Evolutionary conservation across 1,140 invertebrate genomes (phyloP).

Genomic region (Meloidogyne hapla): DNA sequence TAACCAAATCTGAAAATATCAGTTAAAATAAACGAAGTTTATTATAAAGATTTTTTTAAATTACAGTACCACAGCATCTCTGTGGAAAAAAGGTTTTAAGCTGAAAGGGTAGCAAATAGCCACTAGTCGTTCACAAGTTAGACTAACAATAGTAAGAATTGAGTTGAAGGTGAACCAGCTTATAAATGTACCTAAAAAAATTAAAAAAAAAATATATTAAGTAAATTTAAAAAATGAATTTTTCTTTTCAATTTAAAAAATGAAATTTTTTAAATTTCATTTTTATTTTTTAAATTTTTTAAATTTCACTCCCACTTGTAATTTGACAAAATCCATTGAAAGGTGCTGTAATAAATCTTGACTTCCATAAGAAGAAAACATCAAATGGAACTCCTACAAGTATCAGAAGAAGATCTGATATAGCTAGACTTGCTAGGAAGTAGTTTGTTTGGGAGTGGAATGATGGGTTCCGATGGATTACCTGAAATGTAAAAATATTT

Average conservation of each 20-base stretch:
- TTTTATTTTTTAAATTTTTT: no score
- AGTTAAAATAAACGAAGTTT: no score
- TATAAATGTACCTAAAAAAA: slow-evolving; percentile 48
- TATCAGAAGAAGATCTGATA: slow-evolving; percentile 84
- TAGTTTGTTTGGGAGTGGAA: slow-evolving; percentile 87
- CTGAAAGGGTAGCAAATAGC: slow-evolving; percentile 61
- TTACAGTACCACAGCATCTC: slow-evolving; percentile 25
- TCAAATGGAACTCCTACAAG: slow-evolving; percentile 68
- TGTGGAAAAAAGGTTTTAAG: slow-evolving; percentile 27
- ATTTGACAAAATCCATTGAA: slow-evolving; percentile 52
- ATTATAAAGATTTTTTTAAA: background rate
- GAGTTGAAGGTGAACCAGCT: slow-evolving; percentile 61
- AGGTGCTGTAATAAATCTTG: slow-evolving; percentile 7
- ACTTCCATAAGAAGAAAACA: slow-evolving; percentile 41
- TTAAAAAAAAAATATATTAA: no score
- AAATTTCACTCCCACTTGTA: no score
- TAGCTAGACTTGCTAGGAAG: slow-evolving; percentile 84
- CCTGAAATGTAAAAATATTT: background rate
- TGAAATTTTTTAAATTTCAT: no score
- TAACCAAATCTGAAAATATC: slow-evolving; percentile 18
- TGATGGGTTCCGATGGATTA: slow-evolving; percentile 82
- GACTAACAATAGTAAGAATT: slow-evolving; percentile 43
- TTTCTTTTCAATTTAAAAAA: no score
- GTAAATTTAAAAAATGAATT: no score
- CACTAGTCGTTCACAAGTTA: slow-evolving; percentile 56